A percentile compares a stretch with the other conserved stretches of the same genome.
These are phyloP conservation scores for Norana najaformis DNA, from an alignment of 2,888 invertebrate species.

Conservation along the genomic window DNA sequence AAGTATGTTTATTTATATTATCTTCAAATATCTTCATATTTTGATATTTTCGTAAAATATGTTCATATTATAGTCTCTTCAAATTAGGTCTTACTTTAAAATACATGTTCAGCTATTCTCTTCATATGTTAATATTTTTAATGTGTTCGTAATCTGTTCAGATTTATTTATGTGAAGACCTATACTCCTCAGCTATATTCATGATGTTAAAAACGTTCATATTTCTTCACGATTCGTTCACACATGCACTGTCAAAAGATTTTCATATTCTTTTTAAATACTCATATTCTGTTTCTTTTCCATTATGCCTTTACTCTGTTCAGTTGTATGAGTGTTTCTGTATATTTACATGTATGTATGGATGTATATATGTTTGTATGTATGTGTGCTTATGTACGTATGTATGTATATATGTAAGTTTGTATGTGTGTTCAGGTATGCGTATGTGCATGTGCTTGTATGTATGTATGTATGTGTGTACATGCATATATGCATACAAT, in stretches of 20 bases:
- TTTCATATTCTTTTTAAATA: not conserved
- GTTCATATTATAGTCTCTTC: too few species aligned
- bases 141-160: not conserved
- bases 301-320: not conserved
- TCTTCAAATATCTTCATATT: too few species aligned
- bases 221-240: not conserved
- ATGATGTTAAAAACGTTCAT: too few species aligned
- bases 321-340: not conserved
- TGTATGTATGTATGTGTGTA: not conserved
- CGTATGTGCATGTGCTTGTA: not conserved
- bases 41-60: too few species aligned
- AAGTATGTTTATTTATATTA: too few species aligned
- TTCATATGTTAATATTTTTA: not conserved
- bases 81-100: too few species aligned
- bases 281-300: not conserved
- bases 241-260: not conserved
- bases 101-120: not conserved
- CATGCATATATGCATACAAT: not conserved
- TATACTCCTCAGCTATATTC: too few species aligned
- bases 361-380: not conserved
- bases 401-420: not conserved
- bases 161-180: too few species aligned
- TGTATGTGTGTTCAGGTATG: not conserved
- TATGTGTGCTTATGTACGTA: not conserved
- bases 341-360: not conserved